Base-by-base conservation (phyloP, 2,888 invertebrate genomes). In the Mimachlamys varia region DNA sequence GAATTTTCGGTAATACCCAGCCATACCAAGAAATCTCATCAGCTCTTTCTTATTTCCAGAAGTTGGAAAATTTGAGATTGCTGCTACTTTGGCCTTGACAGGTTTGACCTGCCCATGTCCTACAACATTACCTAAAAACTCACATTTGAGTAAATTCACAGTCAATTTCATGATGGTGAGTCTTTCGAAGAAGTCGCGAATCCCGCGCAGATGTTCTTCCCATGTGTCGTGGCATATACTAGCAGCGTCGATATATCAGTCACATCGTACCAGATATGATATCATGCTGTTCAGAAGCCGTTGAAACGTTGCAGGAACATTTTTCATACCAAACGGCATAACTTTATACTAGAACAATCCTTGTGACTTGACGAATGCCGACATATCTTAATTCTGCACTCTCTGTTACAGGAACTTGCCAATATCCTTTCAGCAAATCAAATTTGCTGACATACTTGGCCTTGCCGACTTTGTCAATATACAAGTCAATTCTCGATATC, bases 261-360 rank as follows among this genome's bases (percentile, higher is more conserved):
- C 90, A 87, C 89, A 91, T 5, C 91, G 89, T 19, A 91, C 88
- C 5, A 93, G 27, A 37, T 87, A 91, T 53, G 89, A 19, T 1
- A 91, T 88, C 0, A 93, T 53, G 2, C 7, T 37, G 58, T 93
- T 92, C 10, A 93, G 87, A n/a, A 93, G 89, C 2, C 93, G 87
- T 50, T 93, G 92, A 88, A 93, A 94, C 0, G 92, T 92, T 7
- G 92, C 92, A 17, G 92, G 90, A 13, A 92, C 88, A 58, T 92
- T 93, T 90, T 92, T 92, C 92, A 94, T 92, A 12, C 93, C 94
- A 89, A 94, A 93, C 17, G 92, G 92, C 92, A 93, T 92, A 13
- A 93, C 94, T 38, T 91, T 91, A 55, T 93, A 93, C 88, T 93
- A 91, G 58, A 87, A 94, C 0, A 93, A 53, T 5, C 93, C 93